These are phyloP conservation scores for Orchestia grillus DNA, from an alignment of 1,140 invertebrate genomes.

Conservation along the genomic window DNA sequence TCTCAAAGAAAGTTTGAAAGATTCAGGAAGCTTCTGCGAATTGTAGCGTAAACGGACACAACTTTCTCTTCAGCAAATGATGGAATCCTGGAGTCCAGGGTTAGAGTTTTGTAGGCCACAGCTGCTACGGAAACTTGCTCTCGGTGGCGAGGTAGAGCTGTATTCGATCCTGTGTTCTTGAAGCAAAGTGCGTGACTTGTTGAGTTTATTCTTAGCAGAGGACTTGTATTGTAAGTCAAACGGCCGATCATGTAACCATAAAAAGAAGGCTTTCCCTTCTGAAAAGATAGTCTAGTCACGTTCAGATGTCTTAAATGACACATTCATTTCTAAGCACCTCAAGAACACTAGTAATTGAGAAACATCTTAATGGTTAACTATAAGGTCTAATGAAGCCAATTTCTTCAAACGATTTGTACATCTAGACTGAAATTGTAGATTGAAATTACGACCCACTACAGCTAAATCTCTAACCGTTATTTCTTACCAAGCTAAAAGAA, in stretches of 20 bases:
- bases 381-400: not conserved
- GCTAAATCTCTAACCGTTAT: no score
- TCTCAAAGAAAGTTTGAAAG: not conserved
- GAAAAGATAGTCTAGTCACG: not conserved
- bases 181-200: not conserved
- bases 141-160: not conserved
- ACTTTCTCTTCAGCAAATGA: slow-evolving; percentile 1
- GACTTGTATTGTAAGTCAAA: not conserved
- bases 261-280: not conserved
- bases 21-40: not conserved
- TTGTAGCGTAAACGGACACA: not conserved
- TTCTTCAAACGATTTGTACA: not conserved
- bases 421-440: not conserved
- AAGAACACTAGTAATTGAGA: not conserved
- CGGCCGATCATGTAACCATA: not conserved
- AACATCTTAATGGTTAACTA: not conserved
- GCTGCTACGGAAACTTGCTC: slow-evolving; percentile 5
- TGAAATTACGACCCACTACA: not conserved
- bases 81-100: not conserved
- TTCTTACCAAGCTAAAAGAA: no score
- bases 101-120: not conserved
- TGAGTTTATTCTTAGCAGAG: not conserved
- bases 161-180: not conserved
- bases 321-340: not conserved
- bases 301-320: not conserved